Evolutionary conservation across 2,888 invertebrate genomes (phyloP).

Genomic region (Taphrorychus bicolor): DNA sequence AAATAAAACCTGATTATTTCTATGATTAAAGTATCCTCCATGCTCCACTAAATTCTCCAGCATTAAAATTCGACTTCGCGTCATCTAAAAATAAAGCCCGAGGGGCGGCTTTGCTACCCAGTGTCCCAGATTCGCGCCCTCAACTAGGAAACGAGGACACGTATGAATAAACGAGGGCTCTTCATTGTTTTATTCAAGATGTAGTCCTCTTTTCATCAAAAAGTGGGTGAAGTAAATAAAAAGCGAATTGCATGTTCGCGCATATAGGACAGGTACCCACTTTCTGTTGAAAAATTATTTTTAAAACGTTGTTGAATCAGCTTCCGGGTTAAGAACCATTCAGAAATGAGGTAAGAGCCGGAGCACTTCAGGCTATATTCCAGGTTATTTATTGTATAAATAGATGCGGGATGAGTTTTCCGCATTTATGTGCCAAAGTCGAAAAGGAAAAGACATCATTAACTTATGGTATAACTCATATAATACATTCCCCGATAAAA

Average conservation of each 20-base stretch:
- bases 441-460: too few species aligned
- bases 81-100: slow-evolving; percentile 3
- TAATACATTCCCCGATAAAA: too few species aligned
- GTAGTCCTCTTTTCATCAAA: not conserved
- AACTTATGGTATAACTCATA: too few species aligned
- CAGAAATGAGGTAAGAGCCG: not conserved
- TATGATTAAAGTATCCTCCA: too few species aligned
- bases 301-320: not conserved
- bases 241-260: too few species aligned
- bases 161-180: slow-evolving; percentile 1
- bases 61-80: slow-evolving; percentile 17
- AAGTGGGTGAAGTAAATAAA: too few species aligned
- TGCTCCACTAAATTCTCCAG: too few species aligned
- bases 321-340: not conserved
- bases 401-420: not conserved
- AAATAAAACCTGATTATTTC: too few species aligned
- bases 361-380: not conserved
- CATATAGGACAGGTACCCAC: not conserved
- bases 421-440: too few species aligned
- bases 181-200: not conserved
- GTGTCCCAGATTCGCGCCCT: not conserved
- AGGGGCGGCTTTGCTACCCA: not conserved
- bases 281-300: not conserved
- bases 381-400: not conserved
- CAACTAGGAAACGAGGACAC: not conserved